Evolutionary conservation across 2,888 invertebrate genomes (phyloP), one percentile per base, ranked within the genome.

Genomic region (Erynnis tages): DNA sequence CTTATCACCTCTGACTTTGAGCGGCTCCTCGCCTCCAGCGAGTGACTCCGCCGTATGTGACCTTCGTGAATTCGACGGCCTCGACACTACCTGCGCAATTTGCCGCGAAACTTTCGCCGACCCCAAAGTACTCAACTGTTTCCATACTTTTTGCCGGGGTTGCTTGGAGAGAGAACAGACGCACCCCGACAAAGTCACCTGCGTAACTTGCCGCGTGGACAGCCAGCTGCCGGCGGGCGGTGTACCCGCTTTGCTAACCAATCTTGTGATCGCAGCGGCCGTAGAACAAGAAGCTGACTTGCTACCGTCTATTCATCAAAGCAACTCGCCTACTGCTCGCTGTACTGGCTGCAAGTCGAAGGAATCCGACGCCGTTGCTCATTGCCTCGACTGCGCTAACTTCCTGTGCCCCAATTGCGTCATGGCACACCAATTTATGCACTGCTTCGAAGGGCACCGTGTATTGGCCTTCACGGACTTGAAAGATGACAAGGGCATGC

Each of bases 401-500:
- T 97, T 96, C 79, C 93, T 99, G 66, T 99, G 99, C 90, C 94
- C 96, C 54, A 97, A 98, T 82, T 99, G 99, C 92, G 97, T 97
- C 71, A 98, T 98, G 94, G 98, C 98, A 58, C 99, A 99, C 88
- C 97, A 98, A 89, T 98, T 96, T 82, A 98, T 99, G 98, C 98
- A 98, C 84, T 98, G 98, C 82, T 99, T 99, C 84, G 97, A 98
- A 81, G 98, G 97, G 58, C 98, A 98, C 85, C 94, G 97, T 54
- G 97, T 98, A 55, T 92, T 95, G 65, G 92, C 94, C 57, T 90
- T 95, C 67, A 80, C 82, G 30, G 93, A 93, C 58, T 73, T 93
- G 48, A 93, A 93, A 74, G 92, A 93, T 66, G 92, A 92, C 57
- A 88, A 89, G 63, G 82, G 83, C 53, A 90, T 91, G 74, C 79